Conservation (phyloP, 2,888 invertebrate genomes). For the Ommatoiulus sabulosus region DNA sequence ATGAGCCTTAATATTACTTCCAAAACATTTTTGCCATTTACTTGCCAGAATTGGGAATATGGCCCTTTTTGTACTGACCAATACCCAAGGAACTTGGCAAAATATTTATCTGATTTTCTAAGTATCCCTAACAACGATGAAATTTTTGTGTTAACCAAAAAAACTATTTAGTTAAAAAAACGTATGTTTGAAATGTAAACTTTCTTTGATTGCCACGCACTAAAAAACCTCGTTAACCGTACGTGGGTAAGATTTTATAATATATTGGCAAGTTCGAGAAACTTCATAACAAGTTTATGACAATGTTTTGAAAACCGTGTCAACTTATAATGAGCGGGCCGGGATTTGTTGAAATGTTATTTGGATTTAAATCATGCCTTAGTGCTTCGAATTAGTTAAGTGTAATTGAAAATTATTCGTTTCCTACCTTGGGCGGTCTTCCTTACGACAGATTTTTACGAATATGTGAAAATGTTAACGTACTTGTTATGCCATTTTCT, state of each 20-base stretch:
- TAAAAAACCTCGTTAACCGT: background rate
- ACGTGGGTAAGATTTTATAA: background rate
- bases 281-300: too few species aligned
- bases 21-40: background rate
- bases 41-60: background rate
- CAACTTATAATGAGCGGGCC: background rate
- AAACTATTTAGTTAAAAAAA: background rate
- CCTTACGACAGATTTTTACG: constrained; percentile 9
- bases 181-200: background rate
- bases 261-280: background rate
- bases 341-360: constrained; percentile 10
- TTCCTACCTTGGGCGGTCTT: constrained; percentile 40
- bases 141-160: background rate
- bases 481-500: constrained; percentile 20
- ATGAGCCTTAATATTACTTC: background rate
- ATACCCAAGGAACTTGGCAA: background rate
- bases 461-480: background rate
- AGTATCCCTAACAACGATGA: background rate
- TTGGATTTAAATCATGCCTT: background rate
- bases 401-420: background rate
- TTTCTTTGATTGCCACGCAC: background rate
- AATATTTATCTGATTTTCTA: background rate
- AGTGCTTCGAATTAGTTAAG: background rate
- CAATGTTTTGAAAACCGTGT: background rate
- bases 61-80: background rate